Evolutionary conservation across 2,113 vertebrate genomes (phyloP).

Genomic region (Xiphophorus hellerii): DNA sequence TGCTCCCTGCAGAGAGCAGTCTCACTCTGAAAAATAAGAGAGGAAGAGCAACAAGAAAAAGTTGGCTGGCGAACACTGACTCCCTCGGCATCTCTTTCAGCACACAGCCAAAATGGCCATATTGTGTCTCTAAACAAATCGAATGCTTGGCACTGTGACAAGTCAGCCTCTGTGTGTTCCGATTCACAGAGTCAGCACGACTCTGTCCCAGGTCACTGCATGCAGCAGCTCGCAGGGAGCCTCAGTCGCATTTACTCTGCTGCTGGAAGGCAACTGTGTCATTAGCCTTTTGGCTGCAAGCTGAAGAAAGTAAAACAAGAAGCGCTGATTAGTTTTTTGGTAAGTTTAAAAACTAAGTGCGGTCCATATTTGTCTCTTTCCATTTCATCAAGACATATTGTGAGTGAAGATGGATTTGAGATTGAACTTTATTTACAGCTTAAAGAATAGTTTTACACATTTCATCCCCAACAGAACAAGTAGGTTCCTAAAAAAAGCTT

Average conservation of each 20-base stretch:
- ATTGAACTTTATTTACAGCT: constrained; percentile 17
- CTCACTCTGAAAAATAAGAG: constrained; percentile 50
- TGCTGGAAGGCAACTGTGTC: constrained; percentile 56
- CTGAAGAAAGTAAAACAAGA: constrained; percentile 30
- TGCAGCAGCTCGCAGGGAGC: constrained; percentile 62
- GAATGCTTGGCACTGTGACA: constrained; percentile 72
- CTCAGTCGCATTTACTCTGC: constrained; percentile 49
- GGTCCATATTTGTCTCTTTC: constrained; percentile 14
- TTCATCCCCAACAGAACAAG: neutral
- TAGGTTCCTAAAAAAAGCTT: neutral
- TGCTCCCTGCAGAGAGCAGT: constrained; percentile 49
- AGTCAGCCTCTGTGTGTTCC: constrained; percentile 59
- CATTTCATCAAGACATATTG: constrained; percentile 41
- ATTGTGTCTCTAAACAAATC: constrained; percentile 78
- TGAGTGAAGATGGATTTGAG: constrained; percentile 21
- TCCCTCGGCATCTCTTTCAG: constrained; percentile 63
- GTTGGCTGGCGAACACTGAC: constrained; percentile 60
- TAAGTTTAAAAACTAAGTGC: constrained; percentile 41
- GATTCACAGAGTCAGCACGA: constrained; percentile 67
- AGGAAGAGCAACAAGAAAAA: constrained; percentile 59
- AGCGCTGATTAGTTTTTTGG: constrained; percentile 47
- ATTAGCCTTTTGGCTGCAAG: constrained; percentile 65
- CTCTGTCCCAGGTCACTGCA: constrained; percentile 64
- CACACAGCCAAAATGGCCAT: constrained; percentile 74
- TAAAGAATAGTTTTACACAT: constrained; percentile 20